A percentile compares a stretch with the other conserved stretches of the same genome.
Conservation (phyloP, 2,888 invertebrate species). For the Microplitis manilae region DNA sequence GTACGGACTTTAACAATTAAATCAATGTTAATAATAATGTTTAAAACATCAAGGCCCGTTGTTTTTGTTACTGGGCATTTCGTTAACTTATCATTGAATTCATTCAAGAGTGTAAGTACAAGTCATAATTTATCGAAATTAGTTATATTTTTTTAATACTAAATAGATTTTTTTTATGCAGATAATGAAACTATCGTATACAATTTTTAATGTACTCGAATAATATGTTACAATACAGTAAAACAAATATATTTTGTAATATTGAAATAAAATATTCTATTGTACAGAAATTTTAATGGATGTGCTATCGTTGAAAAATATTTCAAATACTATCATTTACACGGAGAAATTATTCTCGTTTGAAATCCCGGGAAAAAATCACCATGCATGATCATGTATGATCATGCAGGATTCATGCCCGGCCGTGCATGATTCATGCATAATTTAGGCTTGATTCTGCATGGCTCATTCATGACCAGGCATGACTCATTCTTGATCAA, state of each 20-base stretch:
- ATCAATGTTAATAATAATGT: constrained; percentile 11
- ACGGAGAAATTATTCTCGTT: no score
- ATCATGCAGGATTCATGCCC: no score
- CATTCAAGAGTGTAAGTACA: neutral
- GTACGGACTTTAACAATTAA: neutral
- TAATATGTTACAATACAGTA: neutral
- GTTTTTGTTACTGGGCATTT: neutral
- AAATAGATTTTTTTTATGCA: neutral
- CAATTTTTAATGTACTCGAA: constrained; percentile 9
- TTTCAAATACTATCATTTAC: no score
- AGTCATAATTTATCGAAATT: neutral
- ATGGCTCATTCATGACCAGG: no score
- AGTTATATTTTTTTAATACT: neutral
- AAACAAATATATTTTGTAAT: neutral
- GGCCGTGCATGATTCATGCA: no score
- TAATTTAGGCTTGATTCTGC: no score
- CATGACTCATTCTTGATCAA: no score
- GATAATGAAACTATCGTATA: constrained; percentile 1
- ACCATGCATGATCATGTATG: no score
- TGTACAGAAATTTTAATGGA: no score
- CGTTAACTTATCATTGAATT: neutral
- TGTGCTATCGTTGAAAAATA: no score
- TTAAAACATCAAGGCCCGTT: neutral
- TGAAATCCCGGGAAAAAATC: no score
- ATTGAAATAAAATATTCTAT: neutral